Conservation (phyloP, 1,140 invertebrate species). For the Nautilus pompilius region DNA sequence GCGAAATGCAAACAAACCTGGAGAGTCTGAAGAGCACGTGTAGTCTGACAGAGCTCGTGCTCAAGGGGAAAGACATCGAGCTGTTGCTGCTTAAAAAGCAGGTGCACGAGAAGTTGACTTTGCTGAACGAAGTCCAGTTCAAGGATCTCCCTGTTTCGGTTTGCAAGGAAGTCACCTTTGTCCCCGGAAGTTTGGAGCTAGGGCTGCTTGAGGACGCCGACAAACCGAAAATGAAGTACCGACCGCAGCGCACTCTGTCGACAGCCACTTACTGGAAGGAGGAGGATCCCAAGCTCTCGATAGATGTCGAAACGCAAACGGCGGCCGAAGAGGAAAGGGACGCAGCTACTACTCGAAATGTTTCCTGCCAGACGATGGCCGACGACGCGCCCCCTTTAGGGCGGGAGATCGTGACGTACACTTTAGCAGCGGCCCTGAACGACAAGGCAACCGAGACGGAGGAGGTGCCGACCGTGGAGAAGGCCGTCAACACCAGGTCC, state of each 20-base stretch:
- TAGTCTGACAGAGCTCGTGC: conserved; percentile 52
- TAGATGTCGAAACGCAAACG: background rate
- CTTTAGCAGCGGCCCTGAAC: conserved; percentile 15
- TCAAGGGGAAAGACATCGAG: conserved; percentile 57
- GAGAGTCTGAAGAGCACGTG: conserved; percentile 55
- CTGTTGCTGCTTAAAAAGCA: conserved; percentile 56
- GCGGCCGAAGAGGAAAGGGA: background rate
- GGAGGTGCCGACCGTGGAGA: conserved; percentile 35
- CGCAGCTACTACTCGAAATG: conserved; percentile 6
- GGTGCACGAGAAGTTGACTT: conserved; percentile 54
- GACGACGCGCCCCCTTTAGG: background rate
- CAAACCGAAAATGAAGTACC: conserved; percentile 25
- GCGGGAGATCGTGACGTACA: background rate
- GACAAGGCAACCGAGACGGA: conserved; percentile 44
- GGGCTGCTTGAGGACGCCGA: conserved; percentile 46
- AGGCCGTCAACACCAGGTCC: conserved; percentile 48
- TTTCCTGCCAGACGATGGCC: conserved; percentile 14
- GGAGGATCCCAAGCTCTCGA: background rate
- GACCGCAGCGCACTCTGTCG: conserved; percentile 13
- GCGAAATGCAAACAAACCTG: conserved; percentile 49
- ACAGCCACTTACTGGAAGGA: conserved; percentile 3
- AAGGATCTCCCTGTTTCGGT: conserved; percentile 46
- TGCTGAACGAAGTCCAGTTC: conserved; percentile 43
- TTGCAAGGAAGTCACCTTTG: conserved; percentile 45
- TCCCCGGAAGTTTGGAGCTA: conserved; percentile 45